A percentile compares a stretch with the other conserved stretches of the same genome.
These are phyloP conservation scores for Cyanoderma ruficeps DNA, from an alignment of 2,113 vertebrate genomes.

Conservation along the genomic window DNA sequence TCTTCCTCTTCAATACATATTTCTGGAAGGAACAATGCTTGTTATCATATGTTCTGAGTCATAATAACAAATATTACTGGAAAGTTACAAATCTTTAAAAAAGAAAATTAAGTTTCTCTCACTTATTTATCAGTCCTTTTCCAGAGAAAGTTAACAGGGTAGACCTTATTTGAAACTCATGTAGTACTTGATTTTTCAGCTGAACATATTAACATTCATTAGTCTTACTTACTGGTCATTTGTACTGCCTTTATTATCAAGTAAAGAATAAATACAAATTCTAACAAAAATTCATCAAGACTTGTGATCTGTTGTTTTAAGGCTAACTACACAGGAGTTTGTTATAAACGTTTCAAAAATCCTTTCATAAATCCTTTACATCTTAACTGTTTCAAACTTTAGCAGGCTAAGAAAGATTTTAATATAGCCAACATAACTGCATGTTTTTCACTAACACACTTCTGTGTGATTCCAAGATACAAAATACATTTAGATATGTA, in stretches of 20 bases:
- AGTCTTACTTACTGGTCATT: constrained; percentile 76
- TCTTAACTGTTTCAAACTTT: constrained; percentile 31
- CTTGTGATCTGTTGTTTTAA: constrained; percentile 75
- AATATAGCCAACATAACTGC: not conserved
- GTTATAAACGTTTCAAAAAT: constrained; percentile 26
- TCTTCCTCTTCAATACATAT: not conserved
- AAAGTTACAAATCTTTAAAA: not conserved
- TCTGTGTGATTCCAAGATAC: not conserved
- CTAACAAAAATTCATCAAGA: constrained; percentile 82
- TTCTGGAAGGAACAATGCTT: not conserved
- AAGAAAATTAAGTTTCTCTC: constrained; percentile 25
- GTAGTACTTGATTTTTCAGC: constrained; percentile 76
- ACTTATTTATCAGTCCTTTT: constrained; percentile 63
- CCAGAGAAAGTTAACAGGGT: constrained; percentile 49
- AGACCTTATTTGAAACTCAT: constrained; percentile 74
- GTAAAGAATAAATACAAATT: constrained; percentile 84
- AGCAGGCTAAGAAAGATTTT: constrained; percentile 12
- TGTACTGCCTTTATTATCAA: constrained; percentile 82
- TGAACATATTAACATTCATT: constrained; percentile 76
- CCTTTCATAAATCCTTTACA: constrained; percentile 28
- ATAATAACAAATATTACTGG: not conserved
- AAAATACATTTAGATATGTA: not conserved
- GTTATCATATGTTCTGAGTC: not conserved
- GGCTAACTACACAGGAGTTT: constrained; percentile 45
- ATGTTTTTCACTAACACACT: not conserved